phyloP scores from a whole-genome alignment of 2,888 invertebrate genomes.

The Mechanitis mazaeus region DNA sequence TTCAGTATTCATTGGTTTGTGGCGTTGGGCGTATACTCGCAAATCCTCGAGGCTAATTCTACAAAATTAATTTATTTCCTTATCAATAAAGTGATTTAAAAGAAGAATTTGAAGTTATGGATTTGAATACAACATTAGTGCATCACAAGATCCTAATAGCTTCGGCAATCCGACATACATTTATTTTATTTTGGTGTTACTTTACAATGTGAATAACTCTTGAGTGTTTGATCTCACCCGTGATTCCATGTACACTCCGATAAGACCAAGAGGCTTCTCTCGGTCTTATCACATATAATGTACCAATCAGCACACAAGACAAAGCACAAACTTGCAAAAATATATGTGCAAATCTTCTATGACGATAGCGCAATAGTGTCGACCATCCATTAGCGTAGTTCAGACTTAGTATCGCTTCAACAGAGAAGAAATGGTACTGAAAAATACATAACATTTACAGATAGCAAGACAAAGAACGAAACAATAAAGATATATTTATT shows the following conservation, averaged over 20 bases:
- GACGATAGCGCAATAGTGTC: constrained; percentile 38
- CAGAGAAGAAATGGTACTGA: constrained; percentile 50
- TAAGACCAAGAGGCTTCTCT: constrained; percentile 13
- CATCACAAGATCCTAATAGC: too few relatives aligned
- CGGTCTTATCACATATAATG: constrained; percentile 20
- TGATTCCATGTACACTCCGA: constrained; percentile 37
- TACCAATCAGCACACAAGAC: constrained; percentile 35
- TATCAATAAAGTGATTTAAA: too few relatives aligned
- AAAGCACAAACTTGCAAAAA: constrained; percentile 42
- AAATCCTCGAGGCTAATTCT: too few relatives aligned
- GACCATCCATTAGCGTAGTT: constrained; percentile 54
- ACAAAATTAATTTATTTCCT: too few relatives aligned
- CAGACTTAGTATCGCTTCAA: constrained; percentile 47
- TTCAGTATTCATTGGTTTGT: too few relatives aligned
- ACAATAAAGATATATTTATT: too few relatives aligned
- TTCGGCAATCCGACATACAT: too few relatives aligned
- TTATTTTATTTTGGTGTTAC: too few relatives aligned
- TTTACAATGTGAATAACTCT: not conserved
- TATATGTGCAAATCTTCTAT: constrained; percentile 40
- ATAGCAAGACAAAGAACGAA: not conserved
- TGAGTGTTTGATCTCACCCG: constrained; percentile 34
- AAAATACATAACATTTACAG: constrained; percentile 10
- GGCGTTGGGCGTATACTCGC: too few relatives aligned
- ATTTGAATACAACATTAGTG: too few relatives aligned
- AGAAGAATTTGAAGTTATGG: too few relatives aligned